Conservation (phyloP, 2,797 vertebrate genomes). For the Xyrichtys novacula region DNA sequence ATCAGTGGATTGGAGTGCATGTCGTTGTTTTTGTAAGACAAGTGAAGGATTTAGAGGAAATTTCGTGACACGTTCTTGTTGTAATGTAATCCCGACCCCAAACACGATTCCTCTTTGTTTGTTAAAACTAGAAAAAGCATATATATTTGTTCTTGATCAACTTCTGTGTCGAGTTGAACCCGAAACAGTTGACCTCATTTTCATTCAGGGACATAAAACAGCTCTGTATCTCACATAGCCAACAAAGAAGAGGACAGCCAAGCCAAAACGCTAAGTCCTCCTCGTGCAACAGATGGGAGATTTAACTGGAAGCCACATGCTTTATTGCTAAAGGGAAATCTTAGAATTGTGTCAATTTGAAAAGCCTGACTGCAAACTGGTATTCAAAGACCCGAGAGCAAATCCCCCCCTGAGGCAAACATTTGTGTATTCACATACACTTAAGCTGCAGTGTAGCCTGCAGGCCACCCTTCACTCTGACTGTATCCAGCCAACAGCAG, state of each 20-base stretch:
- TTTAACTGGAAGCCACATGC: constrained; percentile 58
- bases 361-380: constrained; percentile 62
- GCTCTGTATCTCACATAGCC: constrained; percentile 25
- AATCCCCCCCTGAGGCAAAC: constrained; percentile 63
- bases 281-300: constrained; percentile 65
- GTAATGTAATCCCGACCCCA: constrained; percentile 42
- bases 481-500: constrained; percentile 28
- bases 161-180: constrained; percentile 28
- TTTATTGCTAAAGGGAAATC: constrained; percentile 61
- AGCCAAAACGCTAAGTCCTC: constrained; percentile 43
- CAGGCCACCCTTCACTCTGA: constrained; percentile 36
- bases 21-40: constrained; percentile 41
- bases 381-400: constrained; percentile 69
- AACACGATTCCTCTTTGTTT: constrained; percentile 21
- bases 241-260: constrained; percentile 38
- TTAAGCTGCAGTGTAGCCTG: constrained; percentile 56
- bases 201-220: constrained; percentile 39
- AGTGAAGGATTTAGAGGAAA: constrained; percentile 52
- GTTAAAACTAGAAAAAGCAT: constrained; percentile 16
- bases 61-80: constrained; percentile 40
- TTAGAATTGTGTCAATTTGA: constrained; percentile 64
- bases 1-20: constrained; percentile 22
- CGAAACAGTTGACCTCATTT: constrained; percentile 32
- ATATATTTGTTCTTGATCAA: constrained; percentile 32
- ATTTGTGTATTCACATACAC: constrained; percentile 56